A percentile compares a stretch with the other conserved stretches of the same genome.
These are phyloP conservation scores for Pteropus rufus DNA, from an alignment of 2,797 vertebrate species.

Conservation along the genomic window DNA sequence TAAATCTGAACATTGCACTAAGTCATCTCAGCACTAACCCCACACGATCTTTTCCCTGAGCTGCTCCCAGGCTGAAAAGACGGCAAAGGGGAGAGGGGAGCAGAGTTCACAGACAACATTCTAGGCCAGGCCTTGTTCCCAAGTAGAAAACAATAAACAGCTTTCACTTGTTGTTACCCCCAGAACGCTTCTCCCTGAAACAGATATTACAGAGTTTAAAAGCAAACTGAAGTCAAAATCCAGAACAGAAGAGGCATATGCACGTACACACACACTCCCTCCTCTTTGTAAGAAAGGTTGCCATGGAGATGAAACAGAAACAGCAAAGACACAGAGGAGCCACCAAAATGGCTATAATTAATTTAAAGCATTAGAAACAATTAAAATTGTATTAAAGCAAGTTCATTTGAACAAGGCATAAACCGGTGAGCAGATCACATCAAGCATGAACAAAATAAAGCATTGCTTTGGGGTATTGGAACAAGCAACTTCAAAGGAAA, in stretches of 20 bases:
- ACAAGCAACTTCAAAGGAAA: constrained; percentile 51
- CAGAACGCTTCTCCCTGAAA: neutral
- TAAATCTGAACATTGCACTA: neutral
- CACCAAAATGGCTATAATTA: constrained; percentile 71
- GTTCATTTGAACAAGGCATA: constrained; percentile 61
- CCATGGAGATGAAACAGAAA: constrained; percentile 74
- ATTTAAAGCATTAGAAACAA: constrained; percentile 79
- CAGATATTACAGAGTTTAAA: constrained; percentile 36
- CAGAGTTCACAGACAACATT: neutral
- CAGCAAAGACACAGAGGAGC: constrained; percentile 52
- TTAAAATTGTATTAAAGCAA: constrained; percentile 75
- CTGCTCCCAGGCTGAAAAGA: neutral
- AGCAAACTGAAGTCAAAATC: constrained; percentile 41
- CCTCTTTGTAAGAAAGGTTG: constrained; percentile 58
- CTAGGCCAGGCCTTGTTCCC: neutral
- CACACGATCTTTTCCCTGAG: neutral
- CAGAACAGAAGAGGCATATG: neutral
- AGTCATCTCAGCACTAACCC: neutral
- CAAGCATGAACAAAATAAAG: constrained; percentile 49
- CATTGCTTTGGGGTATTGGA: neutral
- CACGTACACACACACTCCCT: neutral
- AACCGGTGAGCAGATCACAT: constrained; percentile 59
- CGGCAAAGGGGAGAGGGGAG: too few species aligned
- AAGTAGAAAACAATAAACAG: neutral
- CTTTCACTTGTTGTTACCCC: neutral